Base-by-base conservation (phyloP, 2,888 invertebrate species). In the Plutella xylostella region DNA sequence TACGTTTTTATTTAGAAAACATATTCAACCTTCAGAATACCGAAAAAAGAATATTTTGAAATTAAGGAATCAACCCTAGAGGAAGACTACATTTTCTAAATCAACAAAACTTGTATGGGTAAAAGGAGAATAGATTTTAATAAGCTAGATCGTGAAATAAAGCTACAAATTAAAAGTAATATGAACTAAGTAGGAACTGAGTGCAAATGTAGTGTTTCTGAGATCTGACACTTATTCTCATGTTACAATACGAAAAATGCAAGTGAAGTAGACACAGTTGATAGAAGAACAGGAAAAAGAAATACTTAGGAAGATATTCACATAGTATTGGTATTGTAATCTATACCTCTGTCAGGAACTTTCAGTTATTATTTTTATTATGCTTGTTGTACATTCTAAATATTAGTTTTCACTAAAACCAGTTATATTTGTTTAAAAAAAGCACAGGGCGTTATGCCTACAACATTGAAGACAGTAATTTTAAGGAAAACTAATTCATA, bases 101-200 rank as follows among this genome's bases (percentile, higher is more conserved):
- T 43, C 39, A 52, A 37, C 48, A 56, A 53, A 46, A 55, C 54
- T 53, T 28, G 51, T 51, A 54, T 53, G 45, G 46, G 49, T 42
- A 28, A 28, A 28, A 28, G 28, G 28, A 28, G n/a, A 12, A 28
- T 9, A 28, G 28, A 55, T 61, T 61, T 14, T 12, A 39, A 25
- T 64, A 63, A 51, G 50, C 63, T 52, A 61, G 56, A 55, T 49
- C 60, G 54, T 54, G 58, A 68, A 65, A 65, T 75, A 73, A 68
- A 68, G 63, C 76, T 79, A 73, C 72, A 68, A 66, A 65, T 61
- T 64, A 69, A 58, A 61, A 60, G 57, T 63, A 65, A 66, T 71
- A 76, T 70, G 74, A 75, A 61, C 78, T 82, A 80, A 76, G 65
- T 83, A 83, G 82, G 82, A 83, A 83, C 82, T 83, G 80, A 76